These are phyloP conservation scores for Drosophila mulleri DNA, from an alignment of 2,888 invertebrate species.

Conservation along the genomic window DNA sequence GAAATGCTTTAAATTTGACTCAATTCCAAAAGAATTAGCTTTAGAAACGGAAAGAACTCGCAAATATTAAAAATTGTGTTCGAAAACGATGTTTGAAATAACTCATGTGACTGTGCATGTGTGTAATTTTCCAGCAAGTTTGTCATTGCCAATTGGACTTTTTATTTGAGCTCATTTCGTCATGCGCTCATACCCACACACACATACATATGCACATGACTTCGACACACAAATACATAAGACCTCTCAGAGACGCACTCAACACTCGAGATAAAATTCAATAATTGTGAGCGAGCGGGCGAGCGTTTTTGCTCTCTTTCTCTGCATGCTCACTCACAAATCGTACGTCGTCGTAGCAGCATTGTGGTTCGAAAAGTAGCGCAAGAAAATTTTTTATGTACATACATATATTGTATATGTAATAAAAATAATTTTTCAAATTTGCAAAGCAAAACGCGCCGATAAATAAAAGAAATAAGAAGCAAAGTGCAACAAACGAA, in stretches of 20 bases:
- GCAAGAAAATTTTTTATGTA: conserved; percentile 63
- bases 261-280: conserved; percentile 59
- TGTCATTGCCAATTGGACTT: conserved; percentile 75
- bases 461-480: conserved; percentile 65
- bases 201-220: conserved; percentile 55
- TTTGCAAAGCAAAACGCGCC: conserved; percentile 64
- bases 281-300: conserved; percentile 54
- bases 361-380: conserved; percentile 74
- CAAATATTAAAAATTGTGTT: conserved; percentile 41
- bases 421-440: conserved; percentile 76
- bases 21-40: conserved; percentile 16
- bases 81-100: conserved; percentile 55
- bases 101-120: conserved; percentile 53
- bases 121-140: conserved; percentile 68
- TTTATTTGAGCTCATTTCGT: conserved; percentile 61
- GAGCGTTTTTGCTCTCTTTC: conserved; percentile 39
- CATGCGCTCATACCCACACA: conserved; percentile 68
- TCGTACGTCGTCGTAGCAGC: conserved; percentile 75
- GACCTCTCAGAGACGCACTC: conserved; percentile 46
- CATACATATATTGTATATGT: conserved; percentile 69
- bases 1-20: conserved; percentile 25
- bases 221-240: conserved; percentile 32
- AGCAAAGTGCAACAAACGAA: conserved; percentile 66
- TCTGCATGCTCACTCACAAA: conserved; percentile 65
- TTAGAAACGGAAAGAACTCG: conserved; percentile 30